phyloP scores from a whole-genome alignment of 1,140 invertebrate genomes.

The Calephelis nemesis region DNA sequence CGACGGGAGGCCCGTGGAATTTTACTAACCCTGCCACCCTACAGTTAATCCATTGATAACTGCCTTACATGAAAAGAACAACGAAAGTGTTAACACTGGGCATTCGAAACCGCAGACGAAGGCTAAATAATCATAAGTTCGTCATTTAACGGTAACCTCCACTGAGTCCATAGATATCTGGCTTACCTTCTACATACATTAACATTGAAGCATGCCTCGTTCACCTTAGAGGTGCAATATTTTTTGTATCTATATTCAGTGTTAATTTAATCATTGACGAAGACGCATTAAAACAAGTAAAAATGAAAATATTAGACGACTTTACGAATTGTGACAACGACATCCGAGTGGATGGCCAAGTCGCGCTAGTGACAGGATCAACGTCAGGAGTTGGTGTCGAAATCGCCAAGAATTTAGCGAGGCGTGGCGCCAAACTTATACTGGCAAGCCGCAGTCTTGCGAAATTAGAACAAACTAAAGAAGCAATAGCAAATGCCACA shows the following conservation, averaged over 20 bases:
- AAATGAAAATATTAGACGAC: slow-evolving; percentile 34
- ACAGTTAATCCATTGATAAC: no score
- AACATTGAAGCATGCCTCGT: no score
- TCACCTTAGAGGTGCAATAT: no score
- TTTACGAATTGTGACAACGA: slow-evolving; percentile 54
- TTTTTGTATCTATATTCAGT: background rate
- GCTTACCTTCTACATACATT: no score
- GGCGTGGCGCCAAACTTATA: slow-evolving; percentile 89
- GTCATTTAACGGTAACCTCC: no score
- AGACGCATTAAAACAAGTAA: background rate
- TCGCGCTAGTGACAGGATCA: slow-evolving; percentile 93
- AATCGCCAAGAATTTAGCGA: slow-evolving; percentile 87
- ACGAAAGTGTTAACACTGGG: no score
- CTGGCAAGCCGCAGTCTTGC: slow-evolving; percentile 86
- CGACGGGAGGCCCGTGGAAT: no score
- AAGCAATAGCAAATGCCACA: slow-evolving; percentile 79
- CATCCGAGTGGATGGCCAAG: slow-evolving; percentile 88
- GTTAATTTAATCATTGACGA: background rate
- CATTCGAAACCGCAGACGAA: no score
- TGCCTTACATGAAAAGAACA: no score
- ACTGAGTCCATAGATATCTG: no score
- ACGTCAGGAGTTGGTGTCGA: slow-evolving; percentile 87
- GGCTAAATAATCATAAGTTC: no score
- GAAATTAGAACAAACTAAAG: slow-evolving; percentile 80
- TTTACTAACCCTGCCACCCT: no score